Conservation (phyloP, 2,888 invertebrate genomes). For the Lepidonotus clava region DNA sequence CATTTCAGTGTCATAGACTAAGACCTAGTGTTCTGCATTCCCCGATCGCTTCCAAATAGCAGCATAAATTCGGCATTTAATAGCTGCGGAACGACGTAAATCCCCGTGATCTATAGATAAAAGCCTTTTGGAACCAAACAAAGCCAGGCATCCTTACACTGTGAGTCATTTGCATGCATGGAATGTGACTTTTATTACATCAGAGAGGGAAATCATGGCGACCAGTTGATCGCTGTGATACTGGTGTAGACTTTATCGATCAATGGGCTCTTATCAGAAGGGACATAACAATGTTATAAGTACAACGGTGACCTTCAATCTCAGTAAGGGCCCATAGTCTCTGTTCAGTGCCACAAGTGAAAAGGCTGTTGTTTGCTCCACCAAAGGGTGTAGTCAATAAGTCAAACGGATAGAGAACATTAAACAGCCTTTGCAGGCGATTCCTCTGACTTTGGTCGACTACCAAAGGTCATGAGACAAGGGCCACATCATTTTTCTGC, state of each 20-base stretch:
- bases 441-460: constrained; percentile 28
- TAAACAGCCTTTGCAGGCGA: constrained; percentile 15
- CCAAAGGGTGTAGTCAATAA: constrained; percentile 22
- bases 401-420: constrained; percentile 16
- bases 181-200: constrained; percentile 1
- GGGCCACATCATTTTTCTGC: constrained; percentile 23
- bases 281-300: constrained; percentile 17
- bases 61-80: not conserved
- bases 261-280: not conserved
- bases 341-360: no score
- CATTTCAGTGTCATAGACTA: no score
- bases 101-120: not conserved
- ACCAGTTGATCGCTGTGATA: not conserved
- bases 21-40: no score
- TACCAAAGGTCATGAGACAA: constrained; percentile 29
- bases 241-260: not conserved
- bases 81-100: not conserved
- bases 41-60: no score
- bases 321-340: not conserved
- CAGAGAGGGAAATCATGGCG: not conserved
- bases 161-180: not conserved
- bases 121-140: not conserved
- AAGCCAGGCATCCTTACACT: not conserved
- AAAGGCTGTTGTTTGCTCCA: no score
- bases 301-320: not conserved